Conservation (phyloP, 53 echinoderm and acorn worm genomes). For the Paracentrotus lividus region DNA sequence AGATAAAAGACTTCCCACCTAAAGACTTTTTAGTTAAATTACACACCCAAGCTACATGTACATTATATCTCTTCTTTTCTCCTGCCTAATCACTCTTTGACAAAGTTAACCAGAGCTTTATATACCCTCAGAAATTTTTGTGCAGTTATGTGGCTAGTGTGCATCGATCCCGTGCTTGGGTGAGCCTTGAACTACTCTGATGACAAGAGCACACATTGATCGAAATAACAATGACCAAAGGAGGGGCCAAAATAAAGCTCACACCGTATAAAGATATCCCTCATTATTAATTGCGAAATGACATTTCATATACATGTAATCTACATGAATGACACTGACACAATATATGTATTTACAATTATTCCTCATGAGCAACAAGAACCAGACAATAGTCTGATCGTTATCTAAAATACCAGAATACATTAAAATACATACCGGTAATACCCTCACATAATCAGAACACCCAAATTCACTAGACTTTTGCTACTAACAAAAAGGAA, state of each 20-base stretch:
- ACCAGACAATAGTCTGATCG: background rate
- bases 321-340: background rate
- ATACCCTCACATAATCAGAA: background rate
- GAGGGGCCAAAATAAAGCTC: background rate
- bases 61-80: too few species aligned
- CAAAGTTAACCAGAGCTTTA: too few species aligned
- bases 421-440: background rate
- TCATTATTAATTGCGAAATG: constrained; percentile 10
- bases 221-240: background rate
- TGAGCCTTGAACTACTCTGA: too few species aligned
- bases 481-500: background rate
- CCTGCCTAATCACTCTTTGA: too few species aligned
- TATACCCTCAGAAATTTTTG: too few species aligned
- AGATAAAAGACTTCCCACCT: too few species aligned
- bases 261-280: constrained; percentile 7
- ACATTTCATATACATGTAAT: constrained; percentile 1
- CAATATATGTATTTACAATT: background rate
- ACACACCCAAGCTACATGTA: too few species aligned
- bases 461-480: background rate
- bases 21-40: too few species aligned
- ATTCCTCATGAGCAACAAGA: constrained; percentile 23
- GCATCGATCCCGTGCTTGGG: too few species aligned
- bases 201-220: background rate
- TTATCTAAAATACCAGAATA: too few species aligned
- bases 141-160: too few species aligned